These are phyloP conservation scores for Manis pentadactyla DNA, from an alignment of 2,797 vertebrate genomes.

Conservation along the genomic window DNA sequence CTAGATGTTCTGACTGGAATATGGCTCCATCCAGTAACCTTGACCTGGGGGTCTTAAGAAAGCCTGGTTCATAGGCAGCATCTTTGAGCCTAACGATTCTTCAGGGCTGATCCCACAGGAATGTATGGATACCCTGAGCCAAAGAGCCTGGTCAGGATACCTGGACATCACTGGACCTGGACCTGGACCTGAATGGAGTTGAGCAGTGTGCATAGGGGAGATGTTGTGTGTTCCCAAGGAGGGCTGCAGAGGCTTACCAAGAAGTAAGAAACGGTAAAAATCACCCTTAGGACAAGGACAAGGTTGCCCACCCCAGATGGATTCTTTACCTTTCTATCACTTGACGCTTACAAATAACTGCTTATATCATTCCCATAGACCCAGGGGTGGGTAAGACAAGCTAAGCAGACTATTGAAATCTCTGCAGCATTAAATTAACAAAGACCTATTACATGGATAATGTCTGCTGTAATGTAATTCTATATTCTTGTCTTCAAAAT, in stretches of 20 bases:
- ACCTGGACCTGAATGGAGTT: neutral
- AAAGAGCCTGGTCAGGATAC: neutral
- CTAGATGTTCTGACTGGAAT: neutral
- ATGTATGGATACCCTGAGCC: neutral
- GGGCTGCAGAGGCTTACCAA: neutral
- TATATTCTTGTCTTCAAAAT: neutral
- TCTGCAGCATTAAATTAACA: neutral
- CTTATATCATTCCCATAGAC: neutral
- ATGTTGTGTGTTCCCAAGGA: neutral
- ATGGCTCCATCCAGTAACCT: neutral
- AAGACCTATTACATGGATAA: neutral
- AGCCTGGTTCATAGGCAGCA: rapidly evolving
- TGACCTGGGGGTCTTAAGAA: neutral
- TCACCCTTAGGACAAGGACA: no score
- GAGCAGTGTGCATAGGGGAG: no score
- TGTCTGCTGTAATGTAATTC: neutral
- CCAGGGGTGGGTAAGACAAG: neutral
- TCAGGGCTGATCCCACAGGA: neutral
- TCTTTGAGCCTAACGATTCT: neutral
- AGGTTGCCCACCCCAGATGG: neutral
- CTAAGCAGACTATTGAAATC: neutral
- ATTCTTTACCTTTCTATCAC: neutral
- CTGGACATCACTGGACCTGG: no score
- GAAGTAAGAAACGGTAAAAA: neutral
- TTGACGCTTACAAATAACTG: neutral